Evolutionary conservation across 2,888 invertebrate species (phyloP).

Genomic region (Tethea ocularis): DNA sequence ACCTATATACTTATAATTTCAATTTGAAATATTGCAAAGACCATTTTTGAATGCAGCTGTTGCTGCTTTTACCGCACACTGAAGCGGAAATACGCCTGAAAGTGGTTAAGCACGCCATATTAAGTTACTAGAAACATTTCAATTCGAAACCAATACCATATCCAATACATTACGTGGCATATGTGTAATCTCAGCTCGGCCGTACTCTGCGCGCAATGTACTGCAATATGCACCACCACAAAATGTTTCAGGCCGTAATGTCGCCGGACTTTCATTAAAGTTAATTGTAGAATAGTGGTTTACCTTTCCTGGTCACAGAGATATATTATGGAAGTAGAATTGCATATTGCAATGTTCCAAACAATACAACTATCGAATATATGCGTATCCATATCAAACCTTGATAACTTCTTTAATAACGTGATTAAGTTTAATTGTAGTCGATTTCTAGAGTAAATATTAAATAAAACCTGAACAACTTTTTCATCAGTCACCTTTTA

Average conservation of each 20-base stretch:
- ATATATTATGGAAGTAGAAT: background rate
- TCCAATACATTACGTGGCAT: slow-evolving; percentile 23
- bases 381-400: no score
- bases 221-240: slow-evolving; percentile 9
- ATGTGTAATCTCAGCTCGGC: slow-evolving; percentile 17
- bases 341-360: background rate
- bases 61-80: background rate
- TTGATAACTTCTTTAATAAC: no score
- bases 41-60: background rate
- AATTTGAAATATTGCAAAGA: background rate
- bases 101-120: slow-evolving; percentile 22
- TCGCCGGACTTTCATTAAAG: slow-evolving; percentile 23
- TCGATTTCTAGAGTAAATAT: no score
- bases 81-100: background rate
- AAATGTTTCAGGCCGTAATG: slow-evolving; percentile 23
- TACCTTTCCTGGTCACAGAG: background rate
- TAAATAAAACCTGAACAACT: no score
- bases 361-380: no score
- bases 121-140: slow-evolving; percentile 23
- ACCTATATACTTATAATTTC: background rate
- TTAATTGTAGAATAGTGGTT: slow-evolving; percentile 5
- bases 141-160: slow-evolving; percentile 28
- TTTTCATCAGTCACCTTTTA: no score
- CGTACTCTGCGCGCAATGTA: slow-evolving; percentile 15
- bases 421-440: no score